Base-by-base conservation (phyloP, 2,888 invertebrate genomes). In the Apantesis nais region DNA sequence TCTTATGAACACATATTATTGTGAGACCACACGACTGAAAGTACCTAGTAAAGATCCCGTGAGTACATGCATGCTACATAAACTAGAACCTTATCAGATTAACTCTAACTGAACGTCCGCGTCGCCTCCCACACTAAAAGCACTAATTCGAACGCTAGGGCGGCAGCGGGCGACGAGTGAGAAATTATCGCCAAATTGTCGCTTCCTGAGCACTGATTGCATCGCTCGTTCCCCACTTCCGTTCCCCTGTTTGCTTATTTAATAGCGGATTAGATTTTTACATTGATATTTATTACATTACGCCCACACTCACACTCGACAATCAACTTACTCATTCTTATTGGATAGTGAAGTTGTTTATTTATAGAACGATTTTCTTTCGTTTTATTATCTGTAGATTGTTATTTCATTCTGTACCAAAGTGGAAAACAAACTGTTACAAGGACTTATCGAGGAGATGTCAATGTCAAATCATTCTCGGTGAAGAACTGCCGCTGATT, bases 121-220 rank as follows among this genome's bases (percentile, higher is more conserved):
- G 31, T 52, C 65, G 37, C 66, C 39, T 66, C 76, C 81, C 75
- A 80, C 78, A 68, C 76, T 71, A 72, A 83, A 78, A 78, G 79
- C 78, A 76, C 75, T 85, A 84, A 86, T 87, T 81, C 76, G 68
- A 72, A 68, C 79, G 79, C 72, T 82, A 80, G 86, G 78, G 80
- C 82, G 83, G 71, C 74, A 81, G 62, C 68, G 61, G 55, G 62
- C 66, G 62, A 65, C 58, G 65, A 66, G 58, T 48, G 85, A 86
- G 86, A 90, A 90, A 90, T 90, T 88, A 89, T 86, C 84, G 84
- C 82, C 87, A 88, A 92, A 92, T 90, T 87, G 89, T 84, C 85
- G 86, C 85, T 91, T 92, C 92, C 92, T 86, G 89, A 83, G 79
- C 84, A 77, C 82, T 90, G 90, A 92, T 91, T 90, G 90, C 89